Evolutionary conservation across 2,113 vertebrate species (phyloP).

Genomic region (Tautogolabrus adspersus): DNA sequence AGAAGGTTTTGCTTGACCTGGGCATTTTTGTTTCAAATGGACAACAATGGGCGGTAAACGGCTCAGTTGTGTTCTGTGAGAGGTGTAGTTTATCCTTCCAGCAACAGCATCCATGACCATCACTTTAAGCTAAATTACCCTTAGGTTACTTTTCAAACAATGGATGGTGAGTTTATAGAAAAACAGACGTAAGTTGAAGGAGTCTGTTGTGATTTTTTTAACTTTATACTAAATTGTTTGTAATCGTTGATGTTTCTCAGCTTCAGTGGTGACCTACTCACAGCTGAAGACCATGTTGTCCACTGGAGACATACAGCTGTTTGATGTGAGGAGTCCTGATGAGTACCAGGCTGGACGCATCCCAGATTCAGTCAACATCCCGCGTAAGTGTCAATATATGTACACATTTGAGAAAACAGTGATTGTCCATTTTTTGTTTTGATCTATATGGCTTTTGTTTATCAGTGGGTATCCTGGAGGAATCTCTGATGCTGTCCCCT

Average conservation of each 20-base stretch:
- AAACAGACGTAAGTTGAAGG: background rate
- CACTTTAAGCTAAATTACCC: background rate
- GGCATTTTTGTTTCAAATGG: conserved; percentile 25
- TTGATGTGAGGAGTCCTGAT: conserved; percentile 82
- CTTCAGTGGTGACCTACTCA: conserved; percentile 74
- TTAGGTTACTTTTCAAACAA: background rate
- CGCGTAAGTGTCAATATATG: conserved; percentile 65
- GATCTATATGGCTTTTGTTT: background rate
- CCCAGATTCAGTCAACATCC: conserved; percentile 76
- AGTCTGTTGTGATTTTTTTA: background rate
- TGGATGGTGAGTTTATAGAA: conserved; percentile 31
- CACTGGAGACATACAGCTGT: conserved; percentile 69
- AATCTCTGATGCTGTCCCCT: conserved; percentile 81
- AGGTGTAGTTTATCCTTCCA: background rate
- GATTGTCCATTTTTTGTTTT: background rate
- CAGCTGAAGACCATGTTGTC: conserved; percentile 80
- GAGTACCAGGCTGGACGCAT: conserved; percentile 81
- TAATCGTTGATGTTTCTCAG: conserved; percentile 24
- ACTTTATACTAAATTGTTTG: background rate
- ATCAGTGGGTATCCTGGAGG: conserved; percentile 81
- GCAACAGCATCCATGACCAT: background rate
- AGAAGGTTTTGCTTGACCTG: conserved; percentile 22
- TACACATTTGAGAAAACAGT: too few species aligned
- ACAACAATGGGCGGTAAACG: conserved; percentile 14
- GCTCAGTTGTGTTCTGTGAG: background rate